These are phyloP conservation scores for Hoplodrina ambigua DNA, from an alignment of 2,888 invertebrate species.

Conservation along the genomic window DNA sequence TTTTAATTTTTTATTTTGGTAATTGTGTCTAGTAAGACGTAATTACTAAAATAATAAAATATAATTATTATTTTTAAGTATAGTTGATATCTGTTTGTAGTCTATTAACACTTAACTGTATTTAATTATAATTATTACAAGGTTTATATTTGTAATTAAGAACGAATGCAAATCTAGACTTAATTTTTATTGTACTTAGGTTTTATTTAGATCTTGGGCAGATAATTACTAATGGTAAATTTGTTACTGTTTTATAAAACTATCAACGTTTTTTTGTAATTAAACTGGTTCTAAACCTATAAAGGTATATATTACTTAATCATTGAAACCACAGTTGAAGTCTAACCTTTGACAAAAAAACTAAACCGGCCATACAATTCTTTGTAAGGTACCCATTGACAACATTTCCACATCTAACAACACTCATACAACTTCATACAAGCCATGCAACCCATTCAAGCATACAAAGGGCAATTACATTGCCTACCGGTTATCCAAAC, in stretches of 20 bases:
- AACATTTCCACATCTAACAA: slow-evolving; percentile 36
- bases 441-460: slow-evolving; percentile 48
- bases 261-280: too few relatives aligned
- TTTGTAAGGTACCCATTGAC: slow-evolving; percentile 31
- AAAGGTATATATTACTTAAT: too few relatives aligned
- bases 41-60: background rate
- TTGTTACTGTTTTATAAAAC: too few relatives aligned
- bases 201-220: too few relatives aligned
- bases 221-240: too few relatives aligned
- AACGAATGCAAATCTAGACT: background rate
- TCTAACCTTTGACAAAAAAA: background rate
- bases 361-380: background rate
- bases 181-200: too few relatives aligned
- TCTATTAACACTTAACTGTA: background rate
- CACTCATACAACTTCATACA: slow-evolving; percentile 41
- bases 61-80: too few relatives aligned
- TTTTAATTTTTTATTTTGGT: background rate
- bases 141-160: background rate
- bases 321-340: background rate
- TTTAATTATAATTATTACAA: background rate
- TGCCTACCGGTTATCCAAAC: slow-evolving; percentile 78
- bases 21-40: background rate
- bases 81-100: background rate
- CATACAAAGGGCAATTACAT: slow-evolving; percentile 72
- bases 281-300: too few relatives aligned